Conservation (phyloP, 1,140 invertebrate species). For the Hycleus cichorii region DNA sequence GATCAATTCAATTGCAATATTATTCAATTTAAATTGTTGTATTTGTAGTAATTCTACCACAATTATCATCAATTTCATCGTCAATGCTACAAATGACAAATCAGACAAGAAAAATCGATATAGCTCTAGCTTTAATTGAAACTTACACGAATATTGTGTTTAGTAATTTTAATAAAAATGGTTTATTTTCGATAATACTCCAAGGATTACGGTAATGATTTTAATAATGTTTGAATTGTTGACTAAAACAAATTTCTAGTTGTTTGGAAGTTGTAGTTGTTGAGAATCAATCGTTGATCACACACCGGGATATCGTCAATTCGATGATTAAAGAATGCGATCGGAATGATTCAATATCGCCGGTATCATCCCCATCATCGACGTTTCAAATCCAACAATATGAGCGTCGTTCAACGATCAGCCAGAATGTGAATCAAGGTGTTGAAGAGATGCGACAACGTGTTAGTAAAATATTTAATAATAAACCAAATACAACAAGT, state of each 20-base stretch:
- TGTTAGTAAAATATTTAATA: constrained; percentile 54
- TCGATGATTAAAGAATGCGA: constrained; percentile 50
- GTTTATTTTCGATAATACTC: constrained; percentile 43
- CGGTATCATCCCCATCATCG: neutral
- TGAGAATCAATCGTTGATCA: constrained; percentile 42
- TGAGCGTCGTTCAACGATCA: constrained; percentile 9
- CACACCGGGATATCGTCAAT: constrained; percentile 45
- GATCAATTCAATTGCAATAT: constrained; percentile 5
- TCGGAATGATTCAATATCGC: constrained; percentile 35
- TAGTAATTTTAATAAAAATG: constrained; percentile 47
- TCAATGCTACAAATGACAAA: constrained; percentile 48
- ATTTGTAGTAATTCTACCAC: constrained; percentile 53
- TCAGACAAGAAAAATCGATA: constrained; percentile 50
- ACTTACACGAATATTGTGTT: constrained; percentile 60
- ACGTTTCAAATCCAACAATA: neutral
- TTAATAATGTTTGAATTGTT: no score
- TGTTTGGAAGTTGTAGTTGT: constrained; percentile 44
- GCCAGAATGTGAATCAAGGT: constrained; percentile 47
- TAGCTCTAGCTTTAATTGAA: constrained; percentile 56
- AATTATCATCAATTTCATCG: constrained; percentile 51
- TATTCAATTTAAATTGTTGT: no score
- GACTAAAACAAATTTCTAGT: constrained; percentile 25
- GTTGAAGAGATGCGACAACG: constrained; percentile 55
- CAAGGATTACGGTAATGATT: constrained; percentile 43
- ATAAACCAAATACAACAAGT: constrained; percentile 27